phyloP scores from a whole-genome alignment of 1,140 invertebrate species.

The Drosophila trapezifrons region DNA sequence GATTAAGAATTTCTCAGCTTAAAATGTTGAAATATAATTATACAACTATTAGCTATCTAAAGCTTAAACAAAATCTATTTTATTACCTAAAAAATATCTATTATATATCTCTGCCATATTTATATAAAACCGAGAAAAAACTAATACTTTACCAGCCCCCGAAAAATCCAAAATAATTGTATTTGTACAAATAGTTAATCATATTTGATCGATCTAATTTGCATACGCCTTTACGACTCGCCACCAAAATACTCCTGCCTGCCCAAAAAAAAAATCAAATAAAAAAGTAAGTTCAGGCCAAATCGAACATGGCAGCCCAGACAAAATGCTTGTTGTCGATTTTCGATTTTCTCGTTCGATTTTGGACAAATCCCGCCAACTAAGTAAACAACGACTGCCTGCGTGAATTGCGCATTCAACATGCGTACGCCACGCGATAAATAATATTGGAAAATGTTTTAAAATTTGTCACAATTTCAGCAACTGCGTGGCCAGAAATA shows the following conservation, averaged over 20 bases:
- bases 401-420: constrained; percentile 69
- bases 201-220: constrained; percentile 20
- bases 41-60: no score
- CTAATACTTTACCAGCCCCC: neutral
- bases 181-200: constrained; percentile 17
- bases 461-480: constrained; percentile 63
- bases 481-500: constrained; percentile 61
- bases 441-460: constrained; percentile 59
- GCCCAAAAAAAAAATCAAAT: neutral
- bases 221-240: constrained; percentile 14
- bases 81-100: neutral
- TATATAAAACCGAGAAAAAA: no score
- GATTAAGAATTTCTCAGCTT: no score
- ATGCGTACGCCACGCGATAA: constrained; percentile 66
- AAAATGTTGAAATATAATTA: no score
- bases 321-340: constrained; percentile 70
- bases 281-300: constrained; percentile 55
- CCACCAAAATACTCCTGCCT: constrained; percentile 27
- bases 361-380: constrained; percentile 34
- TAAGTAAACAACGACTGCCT: constrained; percentile 34
- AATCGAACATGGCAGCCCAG: constrained; percentile 68
- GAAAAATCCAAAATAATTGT: neutral
- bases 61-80: no score
- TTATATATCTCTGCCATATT: no score
- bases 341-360: constrained; percentile 44